Conservation (phyloP, 2,888 invertebrate species). For the Euproctis similis region DNA sequence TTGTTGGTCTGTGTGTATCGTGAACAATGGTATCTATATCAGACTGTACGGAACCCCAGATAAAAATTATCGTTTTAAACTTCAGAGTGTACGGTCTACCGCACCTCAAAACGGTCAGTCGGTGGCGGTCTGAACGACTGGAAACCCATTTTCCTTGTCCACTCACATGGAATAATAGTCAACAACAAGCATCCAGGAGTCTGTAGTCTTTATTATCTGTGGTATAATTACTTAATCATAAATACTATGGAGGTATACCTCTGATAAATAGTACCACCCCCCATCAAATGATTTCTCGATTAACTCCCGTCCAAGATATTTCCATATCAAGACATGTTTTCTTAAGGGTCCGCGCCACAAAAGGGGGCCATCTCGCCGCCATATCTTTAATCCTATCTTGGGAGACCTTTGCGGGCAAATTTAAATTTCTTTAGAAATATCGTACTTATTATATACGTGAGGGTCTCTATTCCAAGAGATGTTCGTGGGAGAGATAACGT, state of each 20-base stretch:
- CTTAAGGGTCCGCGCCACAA: conserved; percentile 75
- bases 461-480: conserved; percentile 73
- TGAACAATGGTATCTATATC: conserved; percentile 33
- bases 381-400: conserved; percentile 77
- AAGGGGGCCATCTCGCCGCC: conserved; percentile 73
- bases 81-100: conserved; percentile 49
- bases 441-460: conserved; percentile 75
- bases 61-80: conserved; percentile 64
- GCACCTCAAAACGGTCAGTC: conserved; percentile 58
- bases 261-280: conserved; percentile 65
- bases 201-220: conserved; percentile 32
- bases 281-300: conserved; percentile 70
- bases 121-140: conserved; percentile 45
- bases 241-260: conserved; percentile 56
- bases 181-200: conserved; percentile 40
- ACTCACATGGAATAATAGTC: conserved; percentile 60
- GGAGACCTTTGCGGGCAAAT: conserved; percentile 74
- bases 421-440: conserved; percentile 77
- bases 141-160: conserved; percentile 49
- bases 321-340: conserved; percentile 77
- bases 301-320: conserved; percentile 68
- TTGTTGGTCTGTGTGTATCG: conserved; percentile 25
- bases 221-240: conserved; percentile 63
- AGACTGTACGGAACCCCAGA: conserved; percentile 40
- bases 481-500: conserved; percentile 73